These are phyloP conservation scores for Anguilla anguilla DNA, from an alignment of 2,797 vertebrate species.

Conservation along the genomic window DNA sequence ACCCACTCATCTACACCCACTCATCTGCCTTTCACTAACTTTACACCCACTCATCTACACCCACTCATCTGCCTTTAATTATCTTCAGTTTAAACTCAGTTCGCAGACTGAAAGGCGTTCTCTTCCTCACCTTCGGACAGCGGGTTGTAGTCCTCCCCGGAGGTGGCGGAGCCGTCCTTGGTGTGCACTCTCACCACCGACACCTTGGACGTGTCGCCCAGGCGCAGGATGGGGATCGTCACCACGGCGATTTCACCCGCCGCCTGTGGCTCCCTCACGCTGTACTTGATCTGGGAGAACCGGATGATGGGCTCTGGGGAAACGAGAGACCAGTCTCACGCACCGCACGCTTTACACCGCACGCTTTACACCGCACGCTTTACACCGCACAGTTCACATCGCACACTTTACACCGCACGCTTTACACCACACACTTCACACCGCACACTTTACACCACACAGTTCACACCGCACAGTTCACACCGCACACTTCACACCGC, in stretches of 20 bases:
- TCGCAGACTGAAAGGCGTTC: background rate
- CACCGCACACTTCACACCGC: too few relatives aligned
- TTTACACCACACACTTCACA: too few relatives aligned
- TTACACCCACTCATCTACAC: background rate
- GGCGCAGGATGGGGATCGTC: constrained; percentile 76
- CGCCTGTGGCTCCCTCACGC: constrained; percentile 78
- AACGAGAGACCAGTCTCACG: background rate
- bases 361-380: too few relatives aligned
- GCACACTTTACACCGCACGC: too few relatives aligned
- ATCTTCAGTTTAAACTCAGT: too few relatives aligned
- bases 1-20: too few relatives aligned
- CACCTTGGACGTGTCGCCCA: constrained; percentile 81
- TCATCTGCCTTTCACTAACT: background rate
- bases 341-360: too few relatives aligned
- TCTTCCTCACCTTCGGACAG: constrained; percentile 77
- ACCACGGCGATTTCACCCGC: constrained; percentile 71
- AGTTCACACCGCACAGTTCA: too few relatives aligned
- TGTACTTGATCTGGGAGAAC: constrained; percentile 85
- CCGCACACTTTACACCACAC: too few relatives aligned
- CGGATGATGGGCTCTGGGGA: constrained; percentile 80
- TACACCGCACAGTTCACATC: too few relatives aligned
- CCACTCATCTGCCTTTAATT: too few relatives aligned
- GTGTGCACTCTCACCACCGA: constrained; percentile 85
- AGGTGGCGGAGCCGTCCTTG: constrained; percentile 85
- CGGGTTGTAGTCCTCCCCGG: constrained; percentile 86